Base-by-base conservation (phyloP, 2,797 vertebrate species). In the Poeciliopsis presidionis region DNA sequence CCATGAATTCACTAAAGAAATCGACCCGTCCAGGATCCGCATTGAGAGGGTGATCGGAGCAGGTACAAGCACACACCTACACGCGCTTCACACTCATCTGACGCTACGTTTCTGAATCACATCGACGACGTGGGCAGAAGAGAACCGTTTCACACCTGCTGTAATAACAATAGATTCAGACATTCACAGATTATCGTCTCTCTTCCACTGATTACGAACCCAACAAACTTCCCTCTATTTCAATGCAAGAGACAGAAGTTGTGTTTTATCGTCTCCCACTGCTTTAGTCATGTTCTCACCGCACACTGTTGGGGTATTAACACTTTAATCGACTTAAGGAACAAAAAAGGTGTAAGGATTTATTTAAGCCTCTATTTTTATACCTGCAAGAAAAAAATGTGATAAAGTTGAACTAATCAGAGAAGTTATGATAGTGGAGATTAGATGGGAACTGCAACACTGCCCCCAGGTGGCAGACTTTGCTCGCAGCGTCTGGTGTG, bases 31-130 rank as follows among this genome's bases (percentile, higher is more conserved):
- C 87, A 96, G 97, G 88, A 98, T 98, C 87, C 97, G 97, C 59
- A 98, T 98, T 78, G 97, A 98, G 91, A 97, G 97, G 94, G 97
- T 98, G 83, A 98, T 98, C 86, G 97, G 97, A 83, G 97, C 97
- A 90, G 97, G 97, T 98, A 88, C 8, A 25, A 3, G 67, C 77
- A 71, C 79, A 81, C 7, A 36, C 30, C 2, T 22, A 4, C 79
- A 57, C 67, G 75, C 78, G 59, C 63, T 22, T 25, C 73, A 84
- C 72, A 74, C 51, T 73, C 71, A 67, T 63, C 71, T 72, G 41
- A 49, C 22, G 41, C 28, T 33, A 45, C 69, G 41, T 72, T 45
- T 8, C 55, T 72, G 72, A 75, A 63, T 75, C 28, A 11, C 36
- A 16, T 4, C 14, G 7, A n/a, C 75, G 9, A 39, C 20, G 72